These are phyloP conservation scores for Alectura lathami DNA, from an alignment of 2,113 vertebrate species.

Conservation along the genomic window DNA sequence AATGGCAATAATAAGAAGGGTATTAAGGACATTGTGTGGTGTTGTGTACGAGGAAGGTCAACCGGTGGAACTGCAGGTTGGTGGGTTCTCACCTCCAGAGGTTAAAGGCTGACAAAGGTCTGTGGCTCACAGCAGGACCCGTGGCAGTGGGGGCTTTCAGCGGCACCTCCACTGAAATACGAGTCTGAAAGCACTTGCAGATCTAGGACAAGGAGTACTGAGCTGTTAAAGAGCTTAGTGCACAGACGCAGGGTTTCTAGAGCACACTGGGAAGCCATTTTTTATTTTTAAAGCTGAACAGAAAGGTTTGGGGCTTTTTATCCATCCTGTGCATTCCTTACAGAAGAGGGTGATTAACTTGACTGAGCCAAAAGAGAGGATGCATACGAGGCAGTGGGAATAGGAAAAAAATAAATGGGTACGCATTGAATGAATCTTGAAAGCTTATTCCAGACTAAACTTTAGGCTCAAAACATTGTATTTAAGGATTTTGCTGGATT, in stretches of 20 bases:
- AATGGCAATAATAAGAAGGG: background rate
- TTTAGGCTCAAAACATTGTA: background rate
- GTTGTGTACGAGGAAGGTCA: background rate
- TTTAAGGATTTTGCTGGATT: background rate
- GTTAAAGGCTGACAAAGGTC: background rate
- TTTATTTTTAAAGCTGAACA: background rate
- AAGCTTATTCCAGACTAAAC: background rate
- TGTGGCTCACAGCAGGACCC: background rate
- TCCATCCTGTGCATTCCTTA: background rate
- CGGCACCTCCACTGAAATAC: background rate
- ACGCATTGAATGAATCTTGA: background rate
- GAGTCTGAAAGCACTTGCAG: background rate
- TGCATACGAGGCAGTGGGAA: background rate
- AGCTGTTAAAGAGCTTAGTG: background rate
- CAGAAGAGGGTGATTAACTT: background rate
- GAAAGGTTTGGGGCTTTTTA: background rate
- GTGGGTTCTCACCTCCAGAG: background rate
- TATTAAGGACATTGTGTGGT: background rate
- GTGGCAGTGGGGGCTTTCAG: background rate
- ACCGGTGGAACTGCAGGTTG: background rate
- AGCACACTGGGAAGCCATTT: background rate
- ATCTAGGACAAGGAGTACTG: background rate
- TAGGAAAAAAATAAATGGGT: background rate
- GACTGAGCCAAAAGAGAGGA: background rate
- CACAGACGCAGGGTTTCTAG: rapidly evolving